Conservation (phyloP, 1,140 invertebrate species). For the Tetramorium alpestre region DNA sequence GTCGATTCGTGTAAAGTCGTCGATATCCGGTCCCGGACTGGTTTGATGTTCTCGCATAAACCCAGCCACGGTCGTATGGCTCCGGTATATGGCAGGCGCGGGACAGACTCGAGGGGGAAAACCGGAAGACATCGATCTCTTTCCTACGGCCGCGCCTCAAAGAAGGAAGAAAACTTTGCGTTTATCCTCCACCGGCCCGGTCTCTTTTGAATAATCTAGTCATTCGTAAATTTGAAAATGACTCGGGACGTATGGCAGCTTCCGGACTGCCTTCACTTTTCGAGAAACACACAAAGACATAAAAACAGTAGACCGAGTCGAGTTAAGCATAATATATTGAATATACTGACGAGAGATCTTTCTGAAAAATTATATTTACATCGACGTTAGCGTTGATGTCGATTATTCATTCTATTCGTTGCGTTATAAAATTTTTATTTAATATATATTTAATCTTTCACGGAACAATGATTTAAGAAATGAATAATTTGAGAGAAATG, state of each 20-base stretch:
- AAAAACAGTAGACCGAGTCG: neutral
- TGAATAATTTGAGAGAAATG: neutral
- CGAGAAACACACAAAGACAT: neutral
- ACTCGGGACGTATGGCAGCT: conserved; percentile 15
- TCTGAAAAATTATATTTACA: neutral
- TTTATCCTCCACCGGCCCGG: neutral
- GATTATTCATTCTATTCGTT: neutral
- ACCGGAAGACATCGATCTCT: conserved; percentile 51
- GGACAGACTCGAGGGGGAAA: neutral
- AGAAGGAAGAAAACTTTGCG: conserved; percentile 56
- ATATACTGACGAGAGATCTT: neutral
- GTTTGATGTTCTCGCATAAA: conserved; percentile 74
- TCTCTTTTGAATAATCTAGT: conserved; percentile 64
- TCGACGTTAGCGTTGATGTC: neutral
- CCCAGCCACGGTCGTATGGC: conserved; percentile 46
- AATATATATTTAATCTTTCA: neutral
- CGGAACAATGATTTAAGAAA: neutral
- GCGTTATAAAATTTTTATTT: neutral
- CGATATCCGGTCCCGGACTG: conserved; percentile 69
- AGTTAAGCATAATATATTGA: neutral
- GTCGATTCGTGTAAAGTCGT: conserved; percentile 58
- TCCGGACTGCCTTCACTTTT: conserved; percentile 56
- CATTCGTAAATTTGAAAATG: conserved; percentile 71
- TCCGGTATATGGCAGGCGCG: neutral
- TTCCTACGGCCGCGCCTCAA: conserved; percentile 14